Evolutionary conservation across 2,797 vertebrate genomes (phyloP).

Genomic region (Petrocephalus schoutedeni): DNA sequence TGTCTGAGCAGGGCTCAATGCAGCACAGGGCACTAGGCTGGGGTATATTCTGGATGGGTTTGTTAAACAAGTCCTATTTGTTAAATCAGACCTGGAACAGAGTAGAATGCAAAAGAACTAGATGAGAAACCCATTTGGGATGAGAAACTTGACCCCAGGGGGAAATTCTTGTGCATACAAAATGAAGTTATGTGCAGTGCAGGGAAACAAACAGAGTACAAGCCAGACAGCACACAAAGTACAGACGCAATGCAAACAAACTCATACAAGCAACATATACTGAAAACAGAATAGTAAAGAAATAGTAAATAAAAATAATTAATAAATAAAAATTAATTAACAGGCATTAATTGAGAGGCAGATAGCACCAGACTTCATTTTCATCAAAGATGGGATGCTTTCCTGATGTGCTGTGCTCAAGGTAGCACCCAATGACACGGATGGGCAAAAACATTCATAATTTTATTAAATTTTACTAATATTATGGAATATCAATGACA

Average conservation of each 20-base stretch:
- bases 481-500: no score
- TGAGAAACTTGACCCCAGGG: neutral
- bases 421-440: neutral
- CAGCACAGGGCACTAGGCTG: neutral
- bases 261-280: neutral
- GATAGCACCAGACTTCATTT: neutral
- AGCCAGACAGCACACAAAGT: neutral
- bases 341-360: neutral
- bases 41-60: neutral
- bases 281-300: neutral
- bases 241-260: neutral
- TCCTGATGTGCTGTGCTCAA: neutral
- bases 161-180: neutral
- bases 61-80: neutral
- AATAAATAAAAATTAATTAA: neutral
- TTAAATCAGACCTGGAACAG: neutral
- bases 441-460: neutral
- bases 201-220: neutral
- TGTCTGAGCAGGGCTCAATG: no score
- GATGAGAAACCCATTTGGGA: neutral
- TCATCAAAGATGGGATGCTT: neutral
- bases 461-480: neutral
- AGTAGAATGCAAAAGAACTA: neutral
- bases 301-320: neutral
- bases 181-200: neutral